Percentiles rank a stretch among this genome's conserved stretches.
Conservation (phyloP, 2,113 vertebrate species). For the Sphaerodactylus townsendi region DNA sequence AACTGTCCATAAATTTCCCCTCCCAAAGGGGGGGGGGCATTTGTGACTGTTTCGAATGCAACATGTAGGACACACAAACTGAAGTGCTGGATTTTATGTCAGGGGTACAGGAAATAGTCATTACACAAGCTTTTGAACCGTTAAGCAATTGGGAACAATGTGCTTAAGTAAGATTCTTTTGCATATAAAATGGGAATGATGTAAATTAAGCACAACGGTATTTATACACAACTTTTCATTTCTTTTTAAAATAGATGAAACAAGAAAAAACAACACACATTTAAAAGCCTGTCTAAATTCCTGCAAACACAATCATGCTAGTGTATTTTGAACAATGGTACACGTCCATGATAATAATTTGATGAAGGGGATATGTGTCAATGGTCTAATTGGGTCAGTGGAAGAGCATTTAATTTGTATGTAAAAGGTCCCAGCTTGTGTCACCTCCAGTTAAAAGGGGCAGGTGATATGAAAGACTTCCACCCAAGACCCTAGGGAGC, state of each 20-base stretch:
- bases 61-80: background rate
- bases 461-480: too few relatives aligned
- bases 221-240: background rate
- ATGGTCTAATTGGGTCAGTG: too few relatives aligned
- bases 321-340: background rate
- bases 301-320: background rate
- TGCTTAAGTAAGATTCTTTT: background rate
- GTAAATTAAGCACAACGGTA: background rate
- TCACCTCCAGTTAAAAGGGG: too few relatives aligned
- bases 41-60: background rate
- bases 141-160: background rate
- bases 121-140: background rate
- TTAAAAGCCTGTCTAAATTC: background rate
- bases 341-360: too few relatives aligned
- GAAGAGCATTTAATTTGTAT: too few relatives aligned
- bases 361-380: too few relatives aligned
- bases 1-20: background rate
- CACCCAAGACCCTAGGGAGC: too few relatives aligned
- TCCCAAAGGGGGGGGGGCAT: background rate
- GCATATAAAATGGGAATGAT: background rate
- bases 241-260: background rate
- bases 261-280: background rate
- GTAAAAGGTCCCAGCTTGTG: too few relatives aligned
- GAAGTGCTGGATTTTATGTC: background rate
- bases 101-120: background rate